Conservation (phyloP, 2,797 vertebrate species). For the Ciconia nigra region DNA sequence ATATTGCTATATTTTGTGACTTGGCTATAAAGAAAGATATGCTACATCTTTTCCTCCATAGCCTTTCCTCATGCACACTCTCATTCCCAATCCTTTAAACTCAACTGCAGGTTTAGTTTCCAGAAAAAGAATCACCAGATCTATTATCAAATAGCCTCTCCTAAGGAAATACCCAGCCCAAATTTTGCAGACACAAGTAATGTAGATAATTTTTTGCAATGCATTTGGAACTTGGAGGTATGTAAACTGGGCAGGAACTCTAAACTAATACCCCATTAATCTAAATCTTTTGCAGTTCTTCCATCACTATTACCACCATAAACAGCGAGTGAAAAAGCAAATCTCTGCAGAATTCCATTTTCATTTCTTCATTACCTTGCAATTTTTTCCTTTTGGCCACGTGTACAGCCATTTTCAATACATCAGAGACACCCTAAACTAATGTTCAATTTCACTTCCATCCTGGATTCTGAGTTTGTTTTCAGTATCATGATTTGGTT, state of each 20-base stretch:
- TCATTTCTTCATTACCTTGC: neutral
- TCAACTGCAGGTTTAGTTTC: neutral
- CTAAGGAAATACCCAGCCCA: neutral
- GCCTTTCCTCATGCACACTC: neutral
- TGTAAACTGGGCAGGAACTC: conserved; percentile 12
- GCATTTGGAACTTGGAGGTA: neutral
- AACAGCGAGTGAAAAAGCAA: conserved; percentile 5
- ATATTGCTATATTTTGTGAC: neutral
- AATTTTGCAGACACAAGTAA: conserved; percentile 19
- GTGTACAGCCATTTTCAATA: neutral
- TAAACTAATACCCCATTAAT: conserved; percentile 47
- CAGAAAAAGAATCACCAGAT: neutral
- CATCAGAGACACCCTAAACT: neutral
- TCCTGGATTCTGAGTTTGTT: neutral
- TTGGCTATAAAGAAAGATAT: neutral
- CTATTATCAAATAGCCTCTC: neutral
- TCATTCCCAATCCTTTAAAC: neutral
- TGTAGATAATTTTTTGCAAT: neutral
- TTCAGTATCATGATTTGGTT: neutral
- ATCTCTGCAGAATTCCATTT: conserved; percentile 5
- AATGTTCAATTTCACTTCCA: neutral
- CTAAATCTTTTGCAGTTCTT: conserved; percentile 1
- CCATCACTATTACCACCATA: neutral
- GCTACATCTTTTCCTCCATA: neutral
- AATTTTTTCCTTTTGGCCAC: neutral